These are phyloP conservation scores for Melipona beecheii DNA, from an alignment of 2,888 invertebrate species.

Conservation along the genomic window DNA sequence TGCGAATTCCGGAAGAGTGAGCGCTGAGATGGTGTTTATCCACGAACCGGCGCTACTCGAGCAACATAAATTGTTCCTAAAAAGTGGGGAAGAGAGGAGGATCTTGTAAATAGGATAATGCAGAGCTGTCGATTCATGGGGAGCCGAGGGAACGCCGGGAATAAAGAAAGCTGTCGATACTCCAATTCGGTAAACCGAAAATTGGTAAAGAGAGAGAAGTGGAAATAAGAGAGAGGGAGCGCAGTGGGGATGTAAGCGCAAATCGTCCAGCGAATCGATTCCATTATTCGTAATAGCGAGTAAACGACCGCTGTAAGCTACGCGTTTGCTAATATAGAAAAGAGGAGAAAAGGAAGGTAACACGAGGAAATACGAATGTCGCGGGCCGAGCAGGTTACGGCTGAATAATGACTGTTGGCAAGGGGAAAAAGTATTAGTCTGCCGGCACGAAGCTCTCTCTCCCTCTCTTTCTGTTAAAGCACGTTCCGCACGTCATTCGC, in stretches of 20 bases:
- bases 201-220: not conserved
- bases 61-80: not conserved
- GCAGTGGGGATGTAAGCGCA: conserved; percentile 20
- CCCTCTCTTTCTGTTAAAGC: not conserved
- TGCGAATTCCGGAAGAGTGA: not conserved
- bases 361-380: conserved; percentile 47
- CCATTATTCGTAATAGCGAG: conserved; percentile 59
- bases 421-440: conserved; percentile 19
- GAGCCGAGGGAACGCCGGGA: not conserved
- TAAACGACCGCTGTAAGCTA: conserved; percentile 52
- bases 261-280: conserved; percentile 63
- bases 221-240: not conserved
- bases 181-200: not conserved
- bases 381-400: conserved; percentile 28
- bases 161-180: not conserved
- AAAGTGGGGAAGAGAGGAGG: no score
- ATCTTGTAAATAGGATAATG: not conserved
- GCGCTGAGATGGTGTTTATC: not conserved
- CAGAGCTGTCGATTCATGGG: not conserved
- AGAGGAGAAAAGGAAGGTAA: conserved; percentile 14
- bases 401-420: conserved; percentile 43
- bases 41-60: not conserved
- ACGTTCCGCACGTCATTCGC: not conserved
- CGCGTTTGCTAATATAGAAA: conserved; percentile 38
- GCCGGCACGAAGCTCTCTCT: conserved; percentile 6